Evolutionary conservation across 2,888 invertebrate species (phyloP).

Genomic region (Torymus texanus): DNA sequence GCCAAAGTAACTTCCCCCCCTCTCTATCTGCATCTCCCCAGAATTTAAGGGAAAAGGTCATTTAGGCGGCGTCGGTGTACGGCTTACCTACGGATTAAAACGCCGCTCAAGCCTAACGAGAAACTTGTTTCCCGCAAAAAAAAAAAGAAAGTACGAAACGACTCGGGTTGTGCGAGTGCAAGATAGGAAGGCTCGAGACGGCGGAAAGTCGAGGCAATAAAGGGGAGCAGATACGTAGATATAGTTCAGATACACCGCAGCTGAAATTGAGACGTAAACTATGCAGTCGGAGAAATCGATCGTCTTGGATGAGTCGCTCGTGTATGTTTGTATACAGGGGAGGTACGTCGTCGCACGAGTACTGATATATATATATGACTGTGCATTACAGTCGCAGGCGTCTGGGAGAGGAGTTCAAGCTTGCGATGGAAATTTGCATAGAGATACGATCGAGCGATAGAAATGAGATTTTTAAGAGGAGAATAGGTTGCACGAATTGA

Average conservation of each 20-base stretch:
- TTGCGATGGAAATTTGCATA: no score
- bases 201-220: slow-evolving; percentile 13
- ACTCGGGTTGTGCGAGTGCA: background rate
- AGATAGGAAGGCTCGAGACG: slow-evolving; percentile 7
- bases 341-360: no score
- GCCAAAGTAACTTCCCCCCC: background rate
- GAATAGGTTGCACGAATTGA: no score
- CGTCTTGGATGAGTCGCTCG: slow-evolving; percentile 40
- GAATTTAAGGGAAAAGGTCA: slow-evolving; percentile 8
- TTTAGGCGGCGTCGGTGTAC: background rate
- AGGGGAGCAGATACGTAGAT: slow-evolving; percentile 5
- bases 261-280: slow-evolving; percentile 41
- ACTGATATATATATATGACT: no score
- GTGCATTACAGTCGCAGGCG: no score
- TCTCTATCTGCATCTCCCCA: background rate
- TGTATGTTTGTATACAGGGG: background rate
- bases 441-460: no score
- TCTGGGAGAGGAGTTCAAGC: no score
- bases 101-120: slow-evolving; percentile 18
- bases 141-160: background rate
- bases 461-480: no score
- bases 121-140: slow-evolving; percentile 28
- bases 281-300: slow-evolving; percentile 48
- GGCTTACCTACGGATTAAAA: background rate
- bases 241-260: slow-evolving; percentile 15